Evolutionary conservation across 2,797 vertebrate species (phyloP).

Genomic region (Macrochelys suwanniensis): DNA sequence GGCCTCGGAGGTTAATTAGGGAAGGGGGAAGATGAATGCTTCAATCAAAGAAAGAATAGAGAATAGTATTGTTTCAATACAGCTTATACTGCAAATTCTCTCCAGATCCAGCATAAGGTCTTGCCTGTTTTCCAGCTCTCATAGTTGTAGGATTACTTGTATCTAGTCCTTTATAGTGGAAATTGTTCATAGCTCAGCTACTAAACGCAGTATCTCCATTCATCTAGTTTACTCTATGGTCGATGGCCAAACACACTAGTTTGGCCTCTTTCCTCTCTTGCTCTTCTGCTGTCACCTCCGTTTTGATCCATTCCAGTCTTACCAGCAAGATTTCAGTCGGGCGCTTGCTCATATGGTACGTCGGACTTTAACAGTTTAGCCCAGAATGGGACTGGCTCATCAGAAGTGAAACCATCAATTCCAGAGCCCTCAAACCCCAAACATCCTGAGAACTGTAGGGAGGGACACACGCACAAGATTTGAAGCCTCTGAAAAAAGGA

Average conservation of each 20-base stretch:
- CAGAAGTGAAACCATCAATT: neutral
- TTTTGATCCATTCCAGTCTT: neutral
- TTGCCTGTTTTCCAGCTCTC: neutral
- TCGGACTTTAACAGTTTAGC: neutral
- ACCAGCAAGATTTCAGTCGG: neutral
- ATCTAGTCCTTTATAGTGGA: neutral
- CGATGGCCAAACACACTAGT: neutral
- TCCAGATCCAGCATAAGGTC: neutral
- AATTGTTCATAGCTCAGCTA: neutral
- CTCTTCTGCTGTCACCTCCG: neutral
- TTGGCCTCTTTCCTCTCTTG: neutral
- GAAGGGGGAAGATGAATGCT: rapidly evolving
- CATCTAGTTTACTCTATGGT: neutral
- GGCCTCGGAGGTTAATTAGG: neutral
- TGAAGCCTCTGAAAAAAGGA: neutral
- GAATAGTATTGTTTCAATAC: neutral
- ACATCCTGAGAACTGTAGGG: neutral
- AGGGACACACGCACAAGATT: too few species aligned
- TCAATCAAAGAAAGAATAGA: neutral
- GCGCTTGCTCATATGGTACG: neutral
- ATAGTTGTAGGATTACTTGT: neutral
- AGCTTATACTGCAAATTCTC: neutral
- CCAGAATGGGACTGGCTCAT: neutral
- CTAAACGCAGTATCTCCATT: neutral
- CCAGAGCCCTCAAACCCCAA: neutral